Percentiles rank a stretch among this genome's conserved stretches.
Evolutionary conservation across 2,797 vertebrate genomes (phyloP).

Genomic region (Phoxinus dragarum): DNA sequence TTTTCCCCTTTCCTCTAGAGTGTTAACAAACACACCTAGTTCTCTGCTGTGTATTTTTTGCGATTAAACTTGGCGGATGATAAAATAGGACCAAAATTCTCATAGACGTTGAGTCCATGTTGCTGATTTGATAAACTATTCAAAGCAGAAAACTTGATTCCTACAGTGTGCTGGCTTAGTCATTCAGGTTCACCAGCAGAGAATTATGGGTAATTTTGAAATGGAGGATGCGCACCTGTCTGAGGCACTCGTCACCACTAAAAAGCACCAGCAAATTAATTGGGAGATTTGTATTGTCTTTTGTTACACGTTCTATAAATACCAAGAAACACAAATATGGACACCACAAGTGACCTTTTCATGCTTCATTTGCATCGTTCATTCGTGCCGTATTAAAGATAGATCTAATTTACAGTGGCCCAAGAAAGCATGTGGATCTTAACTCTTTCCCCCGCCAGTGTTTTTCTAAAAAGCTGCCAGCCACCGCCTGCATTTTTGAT

Average conservation of each 20-base stretch:
- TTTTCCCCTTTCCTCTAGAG: neutral
- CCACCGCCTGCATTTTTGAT: too few species aligned
- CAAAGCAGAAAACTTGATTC: neutral
- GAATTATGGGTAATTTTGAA: neutral
- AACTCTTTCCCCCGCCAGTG: too few species aligned
- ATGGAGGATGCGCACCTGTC: neutral
- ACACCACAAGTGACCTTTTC: neutral
- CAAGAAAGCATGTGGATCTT: neutral
- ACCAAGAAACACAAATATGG: neutral
- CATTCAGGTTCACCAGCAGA: conserved; percentile 1
- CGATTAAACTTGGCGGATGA: neutral
- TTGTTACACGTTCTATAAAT: neutral
- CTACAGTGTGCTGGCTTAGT: neutral
- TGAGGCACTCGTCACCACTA: neutral
- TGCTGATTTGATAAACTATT: neutral
- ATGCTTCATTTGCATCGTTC: neutral
- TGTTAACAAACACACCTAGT: conserved; percentile 22
- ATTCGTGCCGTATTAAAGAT: neutral
- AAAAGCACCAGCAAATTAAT: neutral
- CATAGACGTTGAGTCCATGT: neutral
- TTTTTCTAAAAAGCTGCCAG: too few species aligned
- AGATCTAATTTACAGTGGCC: neutral
- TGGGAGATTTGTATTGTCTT: neutral
- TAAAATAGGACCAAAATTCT: conserved; percentile 4
- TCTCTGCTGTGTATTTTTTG: conserved; percentile 7